phyloP scores from a whole-genome alignment of 2,113 vertebrate genomes.

The Boleophthalmus pectinirostris region DNA sequence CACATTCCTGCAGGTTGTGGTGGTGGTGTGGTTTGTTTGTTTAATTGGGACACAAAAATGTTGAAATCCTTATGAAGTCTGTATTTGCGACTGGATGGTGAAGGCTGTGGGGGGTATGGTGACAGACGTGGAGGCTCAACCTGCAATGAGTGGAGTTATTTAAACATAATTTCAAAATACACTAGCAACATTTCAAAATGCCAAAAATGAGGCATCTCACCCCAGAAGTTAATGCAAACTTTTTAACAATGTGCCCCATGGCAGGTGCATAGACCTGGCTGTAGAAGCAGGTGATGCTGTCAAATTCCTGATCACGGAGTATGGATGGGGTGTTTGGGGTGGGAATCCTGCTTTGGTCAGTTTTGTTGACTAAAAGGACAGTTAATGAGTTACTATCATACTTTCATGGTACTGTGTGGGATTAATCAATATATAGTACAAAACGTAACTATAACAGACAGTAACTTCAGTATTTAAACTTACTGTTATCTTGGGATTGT shows the following conservation, averaged over 20 bases:
- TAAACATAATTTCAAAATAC: not conserved
- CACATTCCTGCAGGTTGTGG: not conserved
- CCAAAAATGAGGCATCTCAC: constrained; percentile 24
- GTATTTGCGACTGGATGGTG: not conserved
- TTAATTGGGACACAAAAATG: constrained; percentile 24
- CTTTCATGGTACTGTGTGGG: not conserved
- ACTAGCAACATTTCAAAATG: not conserved
- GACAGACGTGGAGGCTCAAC: constrained; percentile 46
- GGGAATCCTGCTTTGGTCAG: not conserved
- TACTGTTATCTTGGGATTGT: constrained; percentile 23
- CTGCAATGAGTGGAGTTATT: constrained; percentile 6
- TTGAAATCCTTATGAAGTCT: not conserved
- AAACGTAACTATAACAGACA: not conserved
- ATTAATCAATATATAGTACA: not conserved
- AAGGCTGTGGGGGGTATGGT: constrained; percentile 32
- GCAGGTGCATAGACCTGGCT: constrained; percentile 34
- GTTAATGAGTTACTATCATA: constrained; percentile 2
- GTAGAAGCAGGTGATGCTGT: constrained; percentile 33
- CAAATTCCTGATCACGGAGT: constrained; percentile 23
- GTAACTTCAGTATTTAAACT: constrained; percentile 11
- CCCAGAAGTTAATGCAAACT: constrained; percentile 18
- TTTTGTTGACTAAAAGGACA: not conserved
- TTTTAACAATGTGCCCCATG: constrained; percentile 33
- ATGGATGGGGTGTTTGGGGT: constrained; percentile 45
- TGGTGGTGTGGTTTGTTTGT: not conserved